Base-by-base conservation (phyloP, 1,140 invertebrate genomes). In the Ruditapes philippinarum region DNA sequence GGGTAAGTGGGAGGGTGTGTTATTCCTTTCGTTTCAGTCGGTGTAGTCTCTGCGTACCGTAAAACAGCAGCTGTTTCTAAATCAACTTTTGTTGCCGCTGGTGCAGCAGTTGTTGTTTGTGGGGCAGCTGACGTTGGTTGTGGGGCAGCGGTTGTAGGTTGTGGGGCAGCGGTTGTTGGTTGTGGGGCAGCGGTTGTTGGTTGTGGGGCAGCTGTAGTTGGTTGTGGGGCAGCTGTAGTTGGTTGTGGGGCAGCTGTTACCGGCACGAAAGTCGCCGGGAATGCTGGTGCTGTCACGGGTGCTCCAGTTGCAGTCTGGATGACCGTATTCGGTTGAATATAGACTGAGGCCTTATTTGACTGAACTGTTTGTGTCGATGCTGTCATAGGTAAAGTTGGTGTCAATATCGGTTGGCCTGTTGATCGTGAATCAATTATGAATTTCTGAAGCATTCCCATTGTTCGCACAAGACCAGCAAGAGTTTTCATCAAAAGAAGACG, bases 391-490 rank as follows among this genome's bases (percentile, higher is more conserved):
- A 42, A 33, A 4, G 78, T 57, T 36, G 78, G 25, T 14, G 31
- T 65, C 25, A 22, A 11, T 31, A 38, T 51, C 5, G 81, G 22
- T n/a, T n/a, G n/a, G 38, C 38, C 40, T 5, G 81, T 83, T 40
- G 49, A 60, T 62, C 62, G 45, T 40, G 65, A 70, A 25, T 83
- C 81, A 7, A 83, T 22, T 0, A 83, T 83, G 36, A 68, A 51
- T 22, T 42, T 40, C 38, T 83, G 81, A 33, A 83, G 81, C 81
- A 83, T 83, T 12, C 57, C 40, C 81, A 83, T 83, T 49, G 81
- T 83, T 22, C 45, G 49, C 36, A 83, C 57, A 31, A 83, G 57
- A 1, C 81, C 81, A 9, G 81, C 38, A 11, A 83, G 42, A n/a
- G 81, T 83, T 49, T 83, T 83, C 60, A 83, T 42, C 5, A 83